Base-by-base conservation (phyloP, 2,888 invertebrate genomes). In the Cordilura impudica region DNA sequence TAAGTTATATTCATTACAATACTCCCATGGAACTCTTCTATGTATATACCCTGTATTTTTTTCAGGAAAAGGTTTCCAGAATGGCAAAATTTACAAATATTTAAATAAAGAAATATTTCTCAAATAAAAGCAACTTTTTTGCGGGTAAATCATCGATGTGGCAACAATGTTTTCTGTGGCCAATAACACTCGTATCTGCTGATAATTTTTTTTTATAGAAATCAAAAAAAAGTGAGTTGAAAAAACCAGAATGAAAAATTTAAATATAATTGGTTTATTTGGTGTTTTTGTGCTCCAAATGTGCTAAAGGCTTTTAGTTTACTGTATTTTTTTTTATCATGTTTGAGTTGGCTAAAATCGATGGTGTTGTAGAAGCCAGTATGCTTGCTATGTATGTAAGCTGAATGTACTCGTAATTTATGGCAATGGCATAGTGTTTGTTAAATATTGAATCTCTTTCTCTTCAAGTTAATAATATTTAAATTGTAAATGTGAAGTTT, bases 391-490 rank as follows among this genome's bases (percentile, higher is more conserved):
- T 29, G 26, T 14, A 8, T 31, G 6, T 14, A 8, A 47, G 5
- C 8, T 47, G n/a, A 14, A 47, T 54, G n/a, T n/a, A n/a, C n/a
- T n/a, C n/a, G n/a, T n/a, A n/a, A 31, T 63, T 63, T 72, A 54
- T 63, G 63, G n/a, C n/a, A n/a, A n/a, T n/a, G n/a, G n/a, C n/a
- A n/a, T n/a, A 63, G 47, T 49, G 26, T 56, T 63, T 72, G 47
- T n/a, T 18, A n/a, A 16, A 47, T 39, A 39, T 51, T 51, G 56
- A 63, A 63, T 45, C 63, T 70, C 47, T 16, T 65, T 51, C 39
- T 29, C 49, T 39, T 63, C 23, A 18, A 66, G 60, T 74, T 67
- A 31, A 53, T 51, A 74, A 51, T 31, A 12, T 16, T 12, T 47
- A 21, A 2, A 1, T 12, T 53, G 7, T 19, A 43, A 12, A 14